Percentiles rank a stretch among this genome's conserved stretches.
Conservation (phyloP, 2,888 invertebrate genomes). For the Isoperla grammatica region DNA sequence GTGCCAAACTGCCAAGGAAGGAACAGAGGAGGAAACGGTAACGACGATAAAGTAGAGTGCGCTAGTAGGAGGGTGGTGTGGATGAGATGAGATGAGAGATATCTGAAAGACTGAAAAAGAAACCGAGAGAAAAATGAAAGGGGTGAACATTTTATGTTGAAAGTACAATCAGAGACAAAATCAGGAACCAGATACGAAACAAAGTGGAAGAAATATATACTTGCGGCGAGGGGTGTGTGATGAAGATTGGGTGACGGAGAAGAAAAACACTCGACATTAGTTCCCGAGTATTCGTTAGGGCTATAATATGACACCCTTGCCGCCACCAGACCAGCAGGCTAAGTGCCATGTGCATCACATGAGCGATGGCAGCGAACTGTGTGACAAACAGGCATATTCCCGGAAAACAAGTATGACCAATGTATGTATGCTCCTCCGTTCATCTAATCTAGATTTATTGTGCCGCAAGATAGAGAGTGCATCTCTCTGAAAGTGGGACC, state of each 20-base stretch:
- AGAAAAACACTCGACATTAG: neutral
- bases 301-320: too few relatives aligned
- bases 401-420: too few relatives aligned
- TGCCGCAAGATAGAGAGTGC: too few relatives aligned
- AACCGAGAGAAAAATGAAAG: neutral
- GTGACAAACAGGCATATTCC: too few relatives aligned
- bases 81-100: neutral
- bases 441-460: too few relatives aligned
- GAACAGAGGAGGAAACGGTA: conserved; percentile 5
- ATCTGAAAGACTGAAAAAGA: neutral
- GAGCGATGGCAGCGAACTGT: too few relatives aligned
- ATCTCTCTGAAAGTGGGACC: too few relatives aligned
- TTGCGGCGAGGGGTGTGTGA: neutral
- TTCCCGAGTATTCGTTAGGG: too few relatives aligned
- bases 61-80: neutral
- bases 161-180: conserved; percentile 1
- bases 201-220: neutral
- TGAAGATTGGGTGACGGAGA: neutral
- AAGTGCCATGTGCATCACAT: too few relatives aligned
- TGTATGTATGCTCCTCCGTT: too few relatives aligned
- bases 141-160: conserved; percentile 1
- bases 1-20: neutral
- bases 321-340: too few relatives aligned
- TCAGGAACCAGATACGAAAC: neutral
- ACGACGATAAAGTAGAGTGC: conserved; percentile 3